Evolutionary conservation across 2,888 invertebrate genomes (phyloP).

Genomic region (Drosophila rubida): DNA sequence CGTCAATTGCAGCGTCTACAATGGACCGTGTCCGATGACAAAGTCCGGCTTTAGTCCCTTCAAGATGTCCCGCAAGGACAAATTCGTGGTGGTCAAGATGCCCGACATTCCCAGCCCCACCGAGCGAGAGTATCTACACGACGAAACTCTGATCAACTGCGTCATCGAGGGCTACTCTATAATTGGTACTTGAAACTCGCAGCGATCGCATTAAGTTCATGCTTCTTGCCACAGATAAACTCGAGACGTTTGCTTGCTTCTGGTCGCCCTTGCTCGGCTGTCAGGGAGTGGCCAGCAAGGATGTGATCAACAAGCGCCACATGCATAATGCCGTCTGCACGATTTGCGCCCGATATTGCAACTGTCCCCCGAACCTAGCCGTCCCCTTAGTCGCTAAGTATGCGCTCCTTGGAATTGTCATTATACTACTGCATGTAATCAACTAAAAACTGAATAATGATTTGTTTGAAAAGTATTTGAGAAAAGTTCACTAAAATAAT

Average conservation of each 20-base stretch:
- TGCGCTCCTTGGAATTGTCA: not conserved
- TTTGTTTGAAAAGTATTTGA: not conserved
- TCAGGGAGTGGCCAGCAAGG: slow-evolving; percentile 5
- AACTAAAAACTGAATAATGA: not conserved
- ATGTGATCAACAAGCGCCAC: slow-evolving; percentile 11
- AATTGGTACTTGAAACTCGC: slow-evolving; percentile 3
- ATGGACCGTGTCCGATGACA: not conserved
- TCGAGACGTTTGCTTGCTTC: slow-evolving; percentile 41
- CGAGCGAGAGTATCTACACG: not conserved
- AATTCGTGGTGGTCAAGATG: not conserved
- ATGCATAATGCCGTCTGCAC: slow-evolving; percentile 18
- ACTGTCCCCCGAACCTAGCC: not conserved
- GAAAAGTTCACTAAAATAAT: too few relatives aligned
- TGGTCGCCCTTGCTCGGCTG: slow-evolving; percentile 40
- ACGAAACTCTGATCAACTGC: not conserved
- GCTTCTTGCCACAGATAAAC: slow-evolving; percentile 6
- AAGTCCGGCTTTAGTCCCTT: slow-evolving; percentile 18
- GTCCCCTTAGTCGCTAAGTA: not conserved
- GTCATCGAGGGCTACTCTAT: slow-evolving; percentile 13
- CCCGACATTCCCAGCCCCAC: not conserved
- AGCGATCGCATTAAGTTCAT: not conserved
- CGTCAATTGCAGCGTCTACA: slow-evolving; percentile 10
- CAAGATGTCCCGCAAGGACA: not conserved
- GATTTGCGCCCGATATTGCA: slow-evolving; percentile 32
- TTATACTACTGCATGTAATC: not conserved